Conservation (phyloP, 1,140 invertebrate genomes). For the Drosophila miranda region DNA sequence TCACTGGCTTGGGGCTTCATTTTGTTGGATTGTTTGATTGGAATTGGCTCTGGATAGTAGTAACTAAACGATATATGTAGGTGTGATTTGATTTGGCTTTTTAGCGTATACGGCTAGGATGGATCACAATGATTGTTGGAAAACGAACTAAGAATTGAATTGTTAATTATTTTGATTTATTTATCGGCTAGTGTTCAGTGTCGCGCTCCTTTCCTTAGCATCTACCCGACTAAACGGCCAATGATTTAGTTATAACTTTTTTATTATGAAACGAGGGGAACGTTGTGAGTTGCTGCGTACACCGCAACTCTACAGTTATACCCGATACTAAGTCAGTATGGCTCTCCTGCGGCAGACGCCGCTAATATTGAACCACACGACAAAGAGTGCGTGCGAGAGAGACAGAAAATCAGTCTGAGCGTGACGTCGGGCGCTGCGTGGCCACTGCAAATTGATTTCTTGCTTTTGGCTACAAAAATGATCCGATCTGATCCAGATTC, state of each 20-base stretch:
- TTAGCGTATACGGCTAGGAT: constrained; percentile 24
- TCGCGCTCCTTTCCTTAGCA: constrained; percentile 45
- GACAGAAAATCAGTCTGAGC: too few species aligned
- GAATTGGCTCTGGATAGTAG: constrained; percentile 21
- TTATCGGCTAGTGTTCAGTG: constrained; percentile 27
- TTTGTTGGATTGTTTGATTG: constrained; percentile 22
- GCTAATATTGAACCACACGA: too few species aligned
- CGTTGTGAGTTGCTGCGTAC: too few species aligned
- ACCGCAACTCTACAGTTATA: too few species aligned
- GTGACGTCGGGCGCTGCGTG: too few species aligned
- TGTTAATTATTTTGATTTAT: too few species aligned
- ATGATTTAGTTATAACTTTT: constrained; percentile 81
- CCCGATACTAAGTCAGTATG: too few species aligned
- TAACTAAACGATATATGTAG: background rate
- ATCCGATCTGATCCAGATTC: too few species aligned
- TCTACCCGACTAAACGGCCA: constrained; percentile 78
- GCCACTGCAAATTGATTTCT: too few species aligned
- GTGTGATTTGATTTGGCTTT: constrained; percentile 4
- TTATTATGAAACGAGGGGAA: constrained; percentile 82
- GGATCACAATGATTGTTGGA: constrained; percentile 11
- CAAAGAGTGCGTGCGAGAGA: too few species aligned
- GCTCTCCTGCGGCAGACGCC: too few species aligned
- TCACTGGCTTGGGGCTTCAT: constrained; percentile 73
- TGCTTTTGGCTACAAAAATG: too few species aligned
- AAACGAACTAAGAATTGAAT: constrained; percentile 7